Percentiles rank a stretch among this genome's conserved stretches.
Evolutionary conservation across 2,888 invertebrate species (phyloP).

Genomic region (Euzophera pinguis): DNA sequence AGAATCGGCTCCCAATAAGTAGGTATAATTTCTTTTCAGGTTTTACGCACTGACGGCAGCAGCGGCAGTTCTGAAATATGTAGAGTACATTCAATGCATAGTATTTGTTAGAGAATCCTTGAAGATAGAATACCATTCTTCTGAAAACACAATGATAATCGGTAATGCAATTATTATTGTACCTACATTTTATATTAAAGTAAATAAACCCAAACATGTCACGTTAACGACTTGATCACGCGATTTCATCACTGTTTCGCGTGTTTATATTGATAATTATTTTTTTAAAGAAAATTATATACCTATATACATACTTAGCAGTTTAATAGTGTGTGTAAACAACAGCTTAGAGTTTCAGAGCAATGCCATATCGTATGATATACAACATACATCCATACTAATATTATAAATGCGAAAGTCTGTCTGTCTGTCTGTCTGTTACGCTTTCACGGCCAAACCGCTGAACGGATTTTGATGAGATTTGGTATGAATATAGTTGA

Average conservation of each 20-base stretch:
- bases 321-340: too few relatives aligned
- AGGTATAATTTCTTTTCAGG: conserved; percentile 63
- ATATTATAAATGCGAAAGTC: too few relatives aligned
- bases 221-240: background rate
- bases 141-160: conserved; percentile 90
- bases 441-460: too few relatives aligned
- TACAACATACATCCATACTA: too few relatives aligned
- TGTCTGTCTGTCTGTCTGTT: too few relatives aligned
- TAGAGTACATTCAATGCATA: conserved; percentile 88
- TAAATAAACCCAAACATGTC: background rate
- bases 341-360: too few relatives aligned
- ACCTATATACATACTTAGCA: too few relatives aligned
- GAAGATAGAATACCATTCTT: conserved; percentile 89
- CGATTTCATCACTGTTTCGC: conserved; percentile 2
- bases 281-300: background rate
- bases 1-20: too few relatives aligned
- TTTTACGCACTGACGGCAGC: conserved; percentile 92
- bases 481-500: too few relatives aligned
- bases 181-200: background rate
- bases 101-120: conserved; percentile 87
- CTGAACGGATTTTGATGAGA: too few relatives aligned
- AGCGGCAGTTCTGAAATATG: conserved; percentile 91
- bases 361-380: too few relatives aligned
- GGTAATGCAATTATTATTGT: conserved; percentile 81
- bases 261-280: background rate